Evolutionary conservation across 53 echinoderm and acorn worm genomes (phyloP).

Genomic region (Paracentrotus lividus): DNA sequence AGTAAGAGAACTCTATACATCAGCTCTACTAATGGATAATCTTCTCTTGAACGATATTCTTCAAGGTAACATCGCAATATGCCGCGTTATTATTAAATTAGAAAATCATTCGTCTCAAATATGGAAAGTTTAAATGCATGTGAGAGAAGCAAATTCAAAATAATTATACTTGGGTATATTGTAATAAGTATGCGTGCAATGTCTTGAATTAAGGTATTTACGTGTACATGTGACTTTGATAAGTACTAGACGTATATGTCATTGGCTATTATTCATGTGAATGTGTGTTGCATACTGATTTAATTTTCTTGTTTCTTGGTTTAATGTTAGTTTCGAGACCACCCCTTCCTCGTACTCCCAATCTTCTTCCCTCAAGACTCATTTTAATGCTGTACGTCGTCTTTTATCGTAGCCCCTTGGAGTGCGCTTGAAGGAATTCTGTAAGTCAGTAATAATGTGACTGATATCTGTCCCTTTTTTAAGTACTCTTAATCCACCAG

Average conservation of each 20-base stretch:
- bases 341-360: not conserved
- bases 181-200: not conserved
- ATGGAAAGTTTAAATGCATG: not conserved
- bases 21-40: not conserved
- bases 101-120: not conserved
- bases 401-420: not conserved
- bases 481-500: conserved; percentile 9
- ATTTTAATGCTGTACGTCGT: not conserved
- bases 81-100: conserved; percentile 16
- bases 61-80: conserved; percentile 10
- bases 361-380: not conserved
- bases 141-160: not conserved
- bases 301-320: not conserved
- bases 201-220: not conserved
- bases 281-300: not conserved
- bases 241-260: not conserved
- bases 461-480: conserved; percentile 2
- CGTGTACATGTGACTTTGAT: not conserved
- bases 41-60: not conserved
- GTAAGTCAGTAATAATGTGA: conserved; percentile 5
- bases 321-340: not conserved
- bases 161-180: not conserved
- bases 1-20: not conserved
- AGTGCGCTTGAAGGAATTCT: not conserved
- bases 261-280: not conserved